phyloP scores from a whole-genome alignment of 2,888 invertebrate genomes.

The Cacoxenus indagator region DNA sequence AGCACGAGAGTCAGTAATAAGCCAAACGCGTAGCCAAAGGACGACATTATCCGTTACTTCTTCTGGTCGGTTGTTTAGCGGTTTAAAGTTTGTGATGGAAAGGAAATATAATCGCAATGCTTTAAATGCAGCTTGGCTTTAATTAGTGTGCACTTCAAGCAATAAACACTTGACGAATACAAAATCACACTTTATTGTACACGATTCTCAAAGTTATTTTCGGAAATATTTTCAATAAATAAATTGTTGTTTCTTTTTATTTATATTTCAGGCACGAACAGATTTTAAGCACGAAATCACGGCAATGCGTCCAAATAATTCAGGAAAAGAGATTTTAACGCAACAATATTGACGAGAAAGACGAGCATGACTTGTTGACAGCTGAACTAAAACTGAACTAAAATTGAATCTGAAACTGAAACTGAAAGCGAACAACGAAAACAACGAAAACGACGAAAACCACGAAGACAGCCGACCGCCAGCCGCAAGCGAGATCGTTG shows the following conservation, averaged over 20 bases:
- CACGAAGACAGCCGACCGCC: constrained; percentile 10
- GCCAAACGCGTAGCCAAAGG: constrained; percentile 42
- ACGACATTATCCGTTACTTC: constrained; percentile 38
- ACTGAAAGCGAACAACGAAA: constrained; percentile 48
- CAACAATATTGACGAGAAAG: constrained; percentile 10
- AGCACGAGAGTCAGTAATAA: constrained; percentile 44
- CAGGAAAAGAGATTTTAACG: constrained; percentile 30
- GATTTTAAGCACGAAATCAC: neutral
- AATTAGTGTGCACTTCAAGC: neutral
- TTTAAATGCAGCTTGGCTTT: no score
- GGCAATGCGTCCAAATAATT: constrained; percentile 16
- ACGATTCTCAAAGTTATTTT: no score
- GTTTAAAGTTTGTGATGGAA: no score
- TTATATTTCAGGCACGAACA: neutral
- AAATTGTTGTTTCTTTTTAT: neutral
- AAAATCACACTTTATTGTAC: neutral
- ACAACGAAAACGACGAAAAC: constrained; percentile 21
- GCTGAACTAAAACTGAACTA: constrained; percentile 52
- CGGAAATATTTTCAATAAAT: neutral
- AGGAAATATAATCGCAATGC: no score
- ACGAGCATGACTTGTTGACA: constrained; percentile 51
- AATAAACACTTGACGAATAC: neutral
- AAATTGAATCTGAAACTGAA: constrained; percentile 44
- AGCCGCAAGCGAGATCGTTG: constrained; percentile 36
- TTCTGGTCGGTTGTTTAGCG: no score